These are phyloP conservation scores for Knipowitschia caucasica DNA, from an alignment of 2,797 vertebrate genomes.

Conservation along the genomic window DNA sequence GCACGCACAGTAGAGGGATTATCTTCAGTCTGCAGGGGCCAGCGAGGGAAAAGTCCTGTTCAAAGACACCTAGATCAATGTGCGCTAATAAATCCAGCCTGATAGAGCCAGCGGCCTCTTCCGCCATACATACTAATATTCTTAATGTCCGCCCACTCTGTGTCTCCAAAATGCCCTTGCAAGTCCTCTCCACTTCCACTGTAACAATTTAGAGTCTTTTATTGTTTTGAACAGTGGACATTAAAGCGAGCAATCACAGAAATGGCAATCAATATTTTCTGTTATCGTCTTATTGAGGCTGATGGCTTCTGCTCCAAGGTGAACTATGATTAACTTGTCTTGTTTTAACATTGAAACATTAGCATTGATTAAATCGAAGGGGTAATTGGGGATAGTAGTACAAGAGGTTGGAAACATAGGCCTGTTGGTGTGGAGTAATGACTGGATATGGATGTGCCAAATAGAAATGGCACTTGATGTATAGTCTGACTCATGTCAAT, in stretches of 20 bases:
- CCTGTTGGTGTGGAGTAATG: neutral
- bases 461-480: neutral
- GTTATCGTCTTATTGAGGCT: conserved; percentile 38
- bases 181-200: conserved; percentile 11
- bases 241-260: conserved; percentile 38
- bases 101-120: conserved; percentile 46
- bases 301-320: conserved; percentile 41
- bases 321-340: conserved; percentile 28
- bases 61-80: conserved; percentile 70
- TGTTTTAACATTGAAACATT: conserved; percentile 14
- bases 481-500: no score
- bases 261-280: conserved; percentile 40
- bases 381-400: neutral
- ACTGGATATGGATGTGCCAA: neutral
- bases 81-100: conserved; percentile 61
- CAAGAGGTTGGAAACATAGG: neutral
- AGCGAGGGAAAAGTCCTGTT: conserved; percentile 60
- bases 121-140: conserved; percentile 51
- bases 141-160: conserved; percentile 39
- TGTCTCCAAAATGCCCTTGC: conserved; percentile 38
- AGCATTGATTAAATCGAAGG: neutral
- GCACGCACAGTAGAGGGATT: conserved; percentile 50
- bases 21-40: conserved; percentile 49
- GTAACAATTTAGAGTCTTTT: conserved; percentile 42
- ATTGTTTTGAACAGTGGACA: conserved; percentile 47